Conservation (phyloP, 2,797 vertebrate genomes). For the Myotis planiceps region DNA sequence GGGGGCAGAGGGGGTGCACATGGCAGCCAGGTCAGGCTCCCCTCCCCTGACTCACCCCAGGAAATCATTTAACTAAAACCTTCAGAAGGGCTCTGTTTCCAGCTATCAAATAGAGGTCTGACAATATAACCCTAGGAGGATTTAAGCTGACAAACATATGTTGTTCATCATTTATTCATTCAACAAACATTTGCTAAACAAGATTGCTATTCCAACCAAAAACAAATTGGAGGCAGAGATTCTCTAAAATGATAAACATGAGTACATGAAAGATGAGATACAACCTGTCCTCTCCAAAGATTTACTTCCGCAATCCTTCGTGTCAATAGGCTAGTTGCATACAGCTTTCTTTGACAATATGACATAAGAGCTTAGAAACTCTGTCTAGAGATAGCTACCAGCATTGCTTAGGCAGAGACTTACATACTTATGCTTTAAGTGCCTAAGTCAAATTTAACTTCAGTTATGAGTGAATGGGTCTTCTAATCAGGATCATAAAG, state of each 20-base stretch:
- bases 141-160: neutral
- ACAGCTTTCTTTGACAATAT: neutral
- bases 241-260: neutral
- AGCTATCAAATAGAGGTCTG: neutral
- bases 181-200: neutral
- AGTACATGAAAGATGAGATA: neutral
- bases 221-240: neutral
- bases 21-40: neutral
- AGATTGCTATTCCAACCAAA: neutral
- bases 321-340: neutral
- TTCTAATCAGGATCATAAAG: slow-evolving; percentile 31
- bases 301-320: neutral
- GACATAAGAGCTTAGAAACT: neutral
- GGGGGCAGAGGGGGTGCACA: neutral
- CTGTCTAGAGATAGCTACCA: neutral
- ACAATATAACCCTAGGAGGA: neutral
- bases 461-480: neutral
- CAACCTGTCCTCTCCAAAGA: neutral
- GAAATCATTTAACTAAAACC: neutral
- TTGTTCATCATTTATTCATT: slow-evolving; percentile 11
- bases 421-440: neutral
- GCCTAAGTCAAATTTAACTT: neutral
- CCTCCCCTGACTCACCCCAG: neutral
- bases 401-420: neutral
- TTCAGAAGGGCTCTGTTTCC: neutral